Evolutionary conservation across 2,888 invertebrate genomes (phyloP), one percentile per base, ranked within the genome.

Genomic region (Apamea sordens): DNA sequence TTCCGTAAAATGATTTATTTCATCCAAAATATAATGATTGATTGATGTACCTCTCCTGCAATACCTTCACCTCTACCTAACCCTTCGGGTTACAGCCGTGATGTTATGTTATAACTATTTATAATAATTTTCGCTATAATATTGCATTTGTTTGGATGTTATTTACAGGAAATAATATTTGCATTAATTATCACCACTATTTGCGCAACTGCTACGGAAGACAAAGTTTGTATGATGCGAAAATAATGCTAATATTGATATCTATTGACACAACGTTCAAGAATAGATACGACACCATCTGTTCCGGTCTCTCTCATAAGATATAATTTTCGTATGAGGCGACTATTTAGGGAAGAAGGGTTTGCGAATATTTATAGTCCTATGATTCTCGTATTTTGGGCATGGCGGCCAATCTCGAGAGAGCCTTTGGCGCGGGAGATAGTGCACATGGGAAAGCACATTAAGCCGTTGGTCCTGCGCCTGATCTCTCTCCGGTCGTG

Each of bases 161-260:
- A 32, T 10, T 68, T 36, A 21, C 47, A 28, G 21, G n/a, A 59
- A 47, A 76, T 50, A 32, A 76, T 41, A 75, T 76, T 76, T 75
- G 47, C 47, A 75, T 63, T 2, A 47, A n/a, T n/a, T 76, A 74
- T 74, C 47, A 61, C 13, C 50, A 59, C 13, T 78, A 59, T 78
- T 78, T 78, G 32, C 32, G 32, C 32, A 32, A 78, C 11, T 28
- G 50, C 50, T 78, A 50, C 50, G 15, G 47, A 6, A 61, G 59
- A 61, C 50, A 50, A 61, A 24, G 59, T 50, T 61, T 5, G n/a
- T 44, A 18, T 1, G 18, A 50, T 13, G 24, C 18, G 65, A n/a
- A 65, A 56, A 56, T 56, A 53, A 77, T 44, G 76, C 21, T 32
- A 28, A 65, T 56, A 77, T 65, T 77, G 24, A 44, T 64, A 53